phyloP scores from a whole-genome alignment of 2,113 vertebrate species.

The Sarotherodon lohbergeri region DNA sequence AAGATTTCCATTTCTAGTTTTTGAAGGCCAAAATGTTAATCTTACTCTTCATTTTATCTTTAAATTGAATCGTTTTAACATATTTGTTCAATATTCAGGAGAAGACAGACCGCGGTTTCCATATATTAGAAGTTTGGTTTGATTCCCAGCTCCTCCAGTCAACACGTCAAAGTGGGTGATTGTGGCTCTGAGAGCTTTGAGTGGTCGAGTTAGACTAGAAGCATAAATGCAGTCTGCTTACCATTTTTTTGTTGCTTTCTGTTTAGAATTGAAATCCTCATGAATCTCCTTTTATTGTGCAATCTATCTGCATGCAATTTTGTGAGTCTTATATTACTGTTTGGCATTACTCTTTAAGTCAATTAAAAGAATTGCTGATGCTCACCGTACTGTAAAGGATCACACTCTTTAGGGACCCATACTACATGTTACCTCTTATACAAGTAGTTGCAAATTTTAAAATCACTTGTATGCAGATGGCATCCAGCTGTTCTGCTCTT shows the following conservation, averaged over 20 bases:
- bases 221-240: background rate
- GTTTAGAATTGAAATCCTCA: background rate
- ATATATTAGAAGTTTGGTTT: background rate
- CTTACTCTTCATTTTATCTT: background rate
- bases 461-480: background rate
- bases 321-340: background rate
- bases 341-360: background rate
- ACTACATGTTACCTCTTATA: background rate
- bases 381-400: background rate
- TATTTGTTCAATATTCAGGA: background rate
- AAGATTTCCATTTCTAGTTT: background rate
- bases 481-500: background rate
- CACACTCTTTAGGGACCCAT: background rate
- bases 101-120: accelerated
- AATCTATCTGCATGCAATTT: background rate
- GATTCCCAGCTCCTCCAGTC: background rate
- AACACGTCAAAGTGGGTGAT: background rate
- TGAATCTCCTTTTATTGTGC: background rate
- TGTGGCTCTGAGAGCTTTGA: background rate
- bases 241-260: background rate
- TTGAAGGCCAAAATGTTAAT: background rate
- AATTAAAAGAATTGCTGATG: background rate
- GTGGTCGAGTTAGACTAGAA: background rate
- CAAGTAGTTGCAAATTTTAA: background rate
- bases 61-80: background rate